Evolutionary conservation across 2,797 vertebrate species (phyloP).

Genomic region (Buphagus erythrorhynchus): DNA sequence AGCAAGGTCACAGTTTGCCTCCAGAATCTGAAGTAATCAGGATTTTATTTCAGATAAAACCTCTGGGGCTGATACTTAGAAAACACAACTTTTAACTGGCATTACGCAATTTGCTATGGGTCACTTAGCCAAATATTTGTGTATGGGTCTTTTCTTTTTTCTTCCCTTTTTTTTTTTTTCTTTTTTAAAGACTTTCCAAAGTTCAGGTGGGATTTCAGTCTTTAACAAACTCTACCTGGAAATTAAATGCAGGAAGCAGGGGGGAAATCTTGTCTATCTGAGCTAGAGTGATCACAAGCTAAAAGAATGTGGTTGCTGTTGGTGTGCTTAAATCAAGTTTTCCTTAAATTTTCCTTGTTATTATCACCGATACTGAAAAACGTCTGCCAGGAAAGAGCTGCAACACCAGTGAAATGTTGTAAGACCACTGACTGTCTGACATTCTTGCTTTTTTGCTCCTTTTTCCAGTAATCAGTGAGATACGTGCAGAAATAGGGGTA

Average conservation of each 20-base stretch:
- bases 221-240: constrained; percentile 78
- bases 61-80: constrained; percentile 76
- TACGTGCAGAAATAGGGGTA: not conserved
- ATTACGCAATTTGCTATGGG: constrained; percentile 78
- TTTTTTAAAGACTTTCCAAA: constrained; percentile 37
- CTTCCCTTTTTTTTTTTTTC: not conserved
- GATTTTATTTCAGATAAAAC: constrained; percentile 80
- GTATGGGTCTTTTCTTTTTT: constrained; percentile 33
- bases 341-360: constrained; percentile 43
- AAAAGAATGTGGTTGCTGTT: constrained; percentile 43
- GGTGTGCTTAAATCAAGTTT: constrained; percentile 12
- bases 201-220: constrained; percentile 76
- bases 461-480: not conserved
- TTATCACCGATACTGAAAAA: not conserved
- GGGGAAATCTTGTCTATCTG: not conserved
- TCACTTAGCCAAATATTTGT: constrained; percentile 75
- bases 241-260: constrained; percentile 56
- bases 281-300: constrained; percentile 18
- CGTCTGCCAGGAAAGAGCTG: constrained; percentile 27
- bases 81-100: constrained; percentile 76
- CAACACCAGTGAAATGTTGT: constrained; percentile 6
- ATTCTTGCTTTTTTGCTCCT: not conserved
- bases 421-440: not conserved
- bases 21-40: constrained; percentile 77
- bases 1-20: constrained; percentile 70